Evolutionary conservation across 2,797 vertebrate species (phyloP).

Genomic region (Sebastes vulpes): DNA sequence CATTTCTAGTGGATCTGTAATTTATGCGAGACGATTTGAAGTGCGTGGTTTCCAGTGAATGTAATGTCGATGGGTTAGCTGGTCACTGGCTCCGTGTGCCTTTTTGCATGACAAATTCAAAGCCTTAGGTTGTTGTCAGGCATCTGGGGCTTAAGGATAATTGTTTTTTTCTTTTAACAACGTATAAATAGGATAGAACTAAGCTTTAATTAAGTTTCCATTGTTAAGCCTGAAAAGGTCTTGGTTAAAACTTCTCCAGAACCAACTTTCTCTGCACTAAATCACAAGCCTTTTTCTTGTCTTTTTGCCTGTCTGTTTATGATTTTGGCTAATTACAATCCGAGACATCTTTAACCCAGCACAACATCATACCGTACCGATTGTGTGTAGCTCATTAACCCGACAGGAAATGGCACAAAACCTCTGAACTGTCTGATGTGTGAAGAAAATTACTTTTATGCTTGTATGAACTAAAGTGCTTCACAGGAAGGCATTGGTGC

Average conservation of each 20-base stretch:
- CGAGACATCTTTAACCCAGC: background rate
- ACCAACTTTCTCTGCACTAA: background rate
- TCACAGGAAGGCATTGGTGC: conserved; percentile 8
- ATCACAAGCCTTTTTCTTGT: background rate
- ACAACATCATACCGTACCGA: background rate
- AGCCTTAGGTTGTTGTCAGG: background rate
- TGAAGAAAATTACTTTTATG: background rate
- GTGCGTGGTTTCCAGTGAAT: background rate
- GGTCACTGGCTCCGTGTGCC: background rate
- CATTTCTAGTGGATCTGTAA: conserved; percentile 30
- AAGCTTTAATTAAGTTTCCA: background rate
- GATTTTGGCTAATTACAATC: background rate
- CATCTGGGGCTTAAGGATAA: background rate
- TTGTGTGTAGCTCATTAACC: background rate
- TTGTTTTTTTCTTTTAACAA: background rate
- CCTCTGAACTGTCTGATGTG: background rate
- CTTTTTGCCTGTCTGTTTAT: background rate
- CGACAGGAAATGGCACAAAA: background rate
- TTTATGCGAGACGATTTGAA: conserved; percentile 9
- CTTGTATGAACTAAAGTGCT: background rate
- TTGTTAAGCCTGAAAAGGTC: background rate
- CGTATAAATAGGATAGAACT: background rate
- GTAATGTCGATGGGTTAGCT: background rate
- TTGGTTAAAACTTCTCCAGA: background rate
- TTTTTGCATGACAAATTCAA: background rate